Evolutionary conservation across 2,113 vertebrate genomes (phyloP), one percentile per base, ranked within the genome.

Genomic region (Poicephalus meyeri): DNA sequence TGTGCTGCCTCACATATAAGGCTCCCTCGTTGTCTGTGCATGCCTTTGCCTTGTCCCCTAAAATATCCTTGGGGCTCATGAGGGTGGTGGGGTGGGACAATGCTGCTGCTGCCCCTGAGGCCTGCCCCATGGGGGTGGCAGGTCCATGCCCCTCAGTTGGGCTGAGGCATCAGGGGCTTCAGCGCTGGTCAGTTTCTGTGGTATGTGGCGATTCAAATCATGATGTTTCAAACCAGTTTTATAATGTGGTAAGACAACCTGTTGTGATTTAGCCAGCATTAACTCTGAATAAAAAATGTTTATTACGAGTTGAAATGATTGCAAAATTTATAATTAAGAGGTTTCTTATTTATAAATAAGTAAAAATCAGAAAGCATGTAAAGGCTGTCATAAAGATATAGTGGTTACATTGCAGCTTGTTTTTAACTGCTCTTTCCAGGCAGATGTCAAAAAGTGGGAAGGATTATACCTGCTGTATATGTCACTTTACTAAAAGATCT

Each of bases 401-500:
- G 39, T 7, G 8, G 28, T 79, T 64, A 20, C 6, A 6, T 15
- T 86, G 42, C 46, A 56, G 11, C 12, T 56, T 46, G 44, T 17
- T 60, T 87, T 83, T 39, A 39, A 65, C 7, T 33, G 49, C 11
- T 63, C 39, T 70, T 69, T 74, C 35, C 24, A 65, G 52, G 4
- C 10, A 33, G 28, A 64, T 41, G n/a, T 66, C 70, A 69, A 76
- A 92, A 97, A 92, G 69, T 31, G 39, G 33, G 69, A 92, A 56
- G 64, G 91, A 96, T 97, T 97, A 81, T n/a, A 86, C 66, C 93
- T 78, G 86, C 80, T 37, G 96, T 88, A 46, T 65, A 68, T 80
- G 82, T 52, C 61, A 7, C 8, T 83, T 79, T 78, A 79, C 12
- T 26, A 49, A 15, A 55, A 58, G 63, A 25, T 64, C 60, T 64